Evolutionary conservation across 2,797 vertebrate species (phyloP), one percentile per base, ranked within the genome.

Genomic region (Triplophysa bombifrons): DNA sequence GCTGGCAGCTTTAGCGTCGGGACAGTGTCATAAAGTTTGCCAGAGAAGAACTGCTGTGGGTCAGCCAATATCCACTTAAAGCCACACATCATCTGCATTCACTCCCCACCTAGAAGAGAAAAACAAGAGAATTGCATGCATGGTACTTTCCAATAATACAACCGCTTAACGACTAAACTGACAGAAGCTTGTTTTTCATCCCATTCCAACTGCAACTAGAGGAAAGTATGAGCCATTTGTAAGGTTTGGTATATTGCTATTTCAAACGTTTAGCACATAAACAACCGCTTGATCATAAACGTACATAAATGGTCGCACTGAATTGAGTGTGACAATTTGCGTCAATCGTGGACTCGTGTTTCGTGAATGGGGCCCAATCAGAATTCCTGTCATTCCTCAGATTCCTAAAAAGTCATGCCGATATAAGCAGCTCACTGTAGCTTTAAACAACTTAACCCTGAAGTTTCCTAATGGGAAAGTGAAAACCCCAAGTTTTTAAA

Each of bases 1-100:
- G 97, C 98, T 99, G 98, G 98, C 98, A 99, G 98, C 98, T 99
- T 99, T 99, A 98, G 98, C 94, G 94, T 95, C 88, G 92, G 91
- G 91, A 96, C 89, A 95, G 91, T 92, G 95, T 98, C 98, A 95
- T 99, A 99, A 99, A 99, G 97, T 97, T 96, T 95, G 96, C 97
- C 97, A 97, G 97, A 96, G 98, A 99, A 99, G 97, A 99, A 99
- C 98, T 95, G 95, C 95, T 94, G 95, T 95, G 91, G 88, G 95
- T 94, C 92, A 95, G 96, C 96, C 95, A 93, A 30, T 88, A 87
- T 74, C 65, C 63, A 30, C 16, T 74, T 1, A 27, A 30, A 85
- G 83, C 85, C 73, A 17, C 55, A 75, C 14, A 17, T 2, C 30
- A 27, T 67, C 65, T 58, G n/a, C 19, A 9, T 61, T 60, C 38